Base-by-base conservation (phyloP, 2,797 vertebrate species). In the Chaenodraco wilsoni region DNA sequence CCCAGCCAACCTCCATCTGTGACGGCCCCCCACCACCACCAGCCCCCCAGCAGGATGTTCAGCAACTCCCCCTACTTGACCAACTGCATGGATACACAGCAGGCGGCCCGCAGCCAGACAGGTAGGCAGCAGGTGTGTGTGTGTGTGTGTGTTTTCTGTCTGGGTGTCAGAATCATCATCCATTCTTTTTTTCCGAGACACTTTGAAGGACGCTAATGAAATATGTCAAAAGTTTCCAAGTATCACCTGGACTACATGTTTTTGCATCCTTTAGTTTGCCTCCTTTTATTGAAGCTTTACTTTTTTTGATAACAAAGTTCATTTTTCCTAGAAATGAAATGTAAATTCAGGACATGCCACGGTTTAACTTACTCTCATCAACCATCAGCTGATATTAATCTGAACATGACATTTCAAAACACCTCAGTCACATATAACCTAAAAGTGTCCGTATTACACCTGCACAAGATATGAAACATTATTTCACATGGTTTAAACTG, bases 21-120 rank as follows among this genome's bases (percentile, higher is more conserved):
- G 86, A 89, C 96, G n/a, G 95, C 95, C 82, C 95, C 79, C 27
- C 97, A 98, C 86, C 92, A 96, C 61, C 96, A 94, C 89, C 98
- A 98, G 92, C 84, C 96, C 23, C 90, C 97, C 58, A 81, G 96
- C n/a, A 93, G 97, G 90, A 96, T 99, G 95, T 99, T 98, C 94
- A 93, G 96, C 93, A 97, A 95, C 85, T 87, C 94, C 0, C 94
- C 97, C 6, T 98, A 98, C 94, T 93, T 98, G 92, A 95, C 96
- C 90, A 98, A 95, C 94, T 98, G 98, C 88, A 90, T 98, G 89
- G 98, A 99, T 89, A 95, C 96, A 41, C 97, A 97, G 88, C 94
- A 95, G 12, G 84, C 93, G 1, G 93, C 95, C 83, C 96, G 97
- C 69, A 98, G 95, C 93, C 97, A 98, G 85, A 90, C 92, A 94